Conservation (phyloP, 1,140 invertebrate genomes). For the Lepidurus packardi region DNA sequence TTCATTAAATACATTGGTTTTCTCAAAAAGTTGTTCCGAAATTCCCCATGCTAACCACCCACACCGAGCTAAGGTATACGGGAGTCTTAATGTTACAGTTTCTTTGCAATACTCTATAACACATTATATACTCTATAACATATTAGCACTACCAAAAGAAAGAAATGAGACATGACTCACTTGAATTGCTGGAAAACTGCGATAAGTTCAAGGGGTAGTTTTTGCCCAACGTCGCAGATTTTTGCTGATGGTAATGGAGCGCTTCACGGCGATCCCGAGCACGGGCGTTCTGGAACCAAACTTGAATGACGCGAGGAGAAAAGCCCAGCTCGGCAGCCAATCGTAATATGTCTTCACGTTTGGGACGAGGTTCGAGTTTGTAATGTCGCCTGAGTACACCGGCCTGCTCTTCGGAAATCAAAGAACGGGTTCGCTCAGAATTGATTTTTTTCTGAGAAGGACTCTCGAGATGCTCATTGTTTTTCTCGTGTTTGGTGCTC, state of each 20-base stretch:
- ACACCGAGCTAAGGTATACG: no score
- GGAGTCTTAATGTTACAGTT: no score
- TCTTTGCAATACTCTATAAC: no score
- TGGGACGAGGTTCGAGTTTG: constrained; percentile 79
- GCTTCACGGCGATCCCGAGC: constrained; percentile 75
- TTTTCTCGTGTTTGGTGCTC: not conserved
- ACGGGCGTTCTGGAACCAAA: constrained; percentile 96
- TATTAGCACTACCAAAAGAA: no score
- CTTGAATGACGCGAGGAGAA: constrained; percentile 77
- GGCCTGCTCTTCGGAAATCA: constrained; percentile 89
- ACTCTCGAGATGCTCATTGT: not conserved
- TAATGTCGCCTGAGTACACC: constrained; percentile 63
- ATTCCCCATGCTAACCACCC: no score
- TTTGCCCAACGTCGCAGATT: not conserved
- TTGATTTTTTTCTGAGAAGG: not conserved
- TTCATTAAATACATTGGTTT: no score
- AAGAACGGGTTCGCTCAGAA: constrained; percentile 76
- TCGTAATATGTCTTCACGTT: constrained; percentile 81
- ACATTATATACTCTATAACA: no score
- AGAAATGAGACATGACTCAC: not conserved
- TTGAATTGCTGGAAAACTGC: not conserved
- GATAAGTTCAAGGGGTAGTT: not conserved
- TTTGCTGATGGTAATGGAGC: constrained; percentile 2
- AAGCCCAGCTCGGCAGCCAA: constrained; percentile 86
- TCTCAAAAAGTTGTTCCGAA: no score